Conservation (phyloP, 2,113 vertebrate species). For the Emydura subglobosa region DNA sequence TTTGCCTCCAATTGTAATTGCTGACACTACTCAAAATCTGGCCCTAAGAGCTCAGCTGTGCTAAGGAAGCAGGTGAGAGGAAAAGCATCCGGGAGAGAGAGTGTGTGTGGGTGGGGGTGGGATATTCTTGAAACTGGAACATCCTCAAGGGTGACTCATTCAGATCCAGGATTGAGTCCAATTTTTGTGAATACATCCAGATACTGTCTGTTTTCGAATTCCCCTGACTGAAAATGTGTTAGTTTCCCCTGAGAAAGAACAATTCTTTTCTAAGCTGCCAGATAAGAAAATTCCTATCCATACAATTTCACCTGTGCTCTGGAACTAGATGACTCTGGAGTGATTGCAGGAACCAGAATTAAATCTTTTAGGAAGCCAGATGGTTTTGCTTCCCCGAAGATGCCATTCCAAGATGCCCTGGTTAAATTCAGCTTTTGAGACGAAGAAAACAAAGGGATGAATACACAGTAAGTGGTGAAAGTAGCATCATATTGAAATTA, state of each 20-base stretch:
- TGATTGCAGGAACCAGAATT: not conserved
- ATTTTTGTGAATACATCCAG: not conserved
- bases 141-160: not conserved
- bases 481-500: not conserved
- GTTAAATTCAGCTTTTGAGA: not conserved
- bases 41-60: not conserved
- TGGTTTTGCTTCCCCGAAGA: not conserved
- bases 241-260: not conserved
- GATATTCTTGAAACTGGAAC: not conserved
- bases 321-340: not conserved
- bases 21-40: not conserved
- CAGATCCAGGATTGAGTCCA: not conserved
- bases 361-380: not conserved
- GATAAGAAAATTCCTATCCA: not conserved
- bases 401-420: not conserved
- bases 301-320: not conserved
- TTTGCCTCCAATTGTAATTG: not conserved
- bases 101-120: not conserved
- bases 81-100: not conserved
- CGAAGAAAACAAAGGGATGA: not conserved
- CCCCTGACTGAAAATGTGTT: not conserved
- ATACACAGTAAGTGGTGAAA: not conserved
- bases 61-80: not conserved
- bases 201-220: not conserved
- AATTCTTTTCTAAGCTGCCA: not conserved